Conservation (phyloP, 2,113 vertebrate species). For the Brachionichthys hirsutus region DNA sequence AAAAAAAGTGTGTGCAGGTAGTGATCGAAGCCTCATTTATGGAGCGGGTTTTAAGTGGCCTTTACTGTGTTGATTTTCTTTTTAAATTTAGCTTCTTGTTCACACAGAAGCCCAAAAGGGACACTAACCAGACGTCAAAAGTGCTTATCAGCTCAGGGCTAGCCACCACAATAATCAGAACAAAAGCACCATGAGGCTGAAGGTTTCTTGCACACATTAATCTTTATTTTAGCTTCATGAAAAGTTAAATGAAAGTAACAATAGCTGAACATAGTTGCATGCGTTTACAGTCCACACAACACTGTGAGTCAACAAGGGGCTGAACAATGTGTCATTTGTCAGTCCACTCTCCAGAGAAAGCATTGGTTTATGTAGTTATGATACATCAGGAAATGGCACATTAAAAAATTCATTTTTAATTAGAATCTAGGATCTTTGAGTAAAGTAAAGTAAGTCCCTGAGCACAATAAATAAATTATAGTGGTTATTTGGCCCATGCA, state of each 20-base stretch:
- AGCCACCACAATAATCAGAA: slow-evolving; percentile 57
- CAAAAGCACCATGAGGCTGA: slow-evolving; percentile 39
- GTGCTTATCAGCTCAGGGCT: slow-evolving; percentile 67
- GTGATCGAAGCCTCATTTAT: slow-evolving; percentile 28
- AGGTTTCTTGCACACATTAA: slow-evolving; percentile 56
- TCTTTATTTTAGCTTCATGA: slow-evolving; percentile 59
- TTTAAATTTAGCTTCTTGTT: slow-evolving; percentile 34
- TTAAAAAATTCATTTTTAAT: no score
- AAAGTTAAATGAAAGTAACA: slow-evolving; percentile 41
- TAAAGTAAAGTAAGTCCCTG: no score
- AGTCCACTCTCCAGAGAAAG: no score
- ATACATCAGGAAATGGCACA: no score
- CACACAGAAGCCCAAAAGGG: slow-evolving; percentile 33
- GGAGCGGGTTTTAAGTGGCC: slow-evolving; percentile 22
- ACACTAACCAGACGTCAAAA: slow-evolving; percentile 49
- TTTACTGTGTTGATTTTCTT: slow-evolving; percentile 58
- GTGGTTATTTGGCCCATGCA: no score
- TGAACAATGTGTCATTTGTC: no score
- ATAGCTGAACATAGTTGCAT: slow-evolving; percentile 15
- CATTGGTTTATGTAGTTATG: no score
- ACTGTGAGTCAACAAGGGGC: slow-evolving; percentile 5
- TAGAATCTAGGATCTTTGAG: no score
- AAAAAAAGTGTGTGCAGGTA: slow-evolving; percentile 59
- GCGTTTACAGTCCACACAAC: slow-evolving; percentile 2
- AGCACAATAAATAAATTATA: no score